Evolutionary conservation across 1,140 invertebrate species (phyloP), one percentile per base, ranked within the genome.

Genomic region (Cydia fagiglandana): DNA sequence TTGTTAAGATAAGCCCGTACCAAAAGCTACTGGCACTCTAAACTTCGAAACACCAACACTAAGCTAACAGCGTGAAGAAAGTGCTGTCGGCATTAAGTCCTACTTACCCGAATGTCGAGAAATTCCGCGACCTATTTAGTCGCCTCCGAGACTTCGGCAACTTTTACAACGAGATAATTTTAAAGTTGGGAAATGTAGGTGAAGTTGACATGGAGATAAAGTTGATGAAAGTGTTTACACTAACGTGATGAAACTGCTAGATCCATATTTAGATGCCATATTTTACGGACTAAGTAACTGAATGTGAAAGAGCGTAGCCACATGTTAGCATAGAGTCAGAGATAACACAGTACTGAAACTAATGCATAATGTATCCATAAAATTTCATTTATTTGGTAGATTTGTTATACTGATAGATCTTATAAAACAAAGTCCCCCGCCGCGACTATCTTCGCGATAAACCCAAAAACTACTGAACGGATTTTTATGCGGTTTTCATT

Each of bases 41-140:
- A 61, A 61, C 17, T 61, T 20, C 20, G 56, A 24, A 61, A 61
- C 12, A 20, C 56, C 64, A 66, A 38, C 66, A 38, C 66, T 70
- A 45, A 70, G 34, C 34, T n/a, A 0, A 70, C 45, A 70, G 34
- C 66, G 30, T 17, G 30, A 38, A 34, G 30, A 70, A 38, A 70
- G 34, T 17, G 66, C 66, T 70, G 34, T 70, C 66, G 34, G 34
- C 66, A 70, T 70, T 70, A 70, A 70, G 30, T 70, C 66, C 10
- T 38, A 38, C 15, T 38, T 9, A 17, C 38, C 9, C 66, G 34
- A 17, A 38, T 20, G 30, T 38, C 64, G 64, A 41, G 66, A 38
- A 70, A 70, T 45, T 38, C 17, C n/a, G 30, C 17, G 66, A 70
- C 66, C 66, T 45, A 70, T 70, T 70, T 70, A 34, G 30, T 38